These are phyloP conservation scores for Glaucopsyche alexis DNA, from an alignment of 2,888 invertebrate genomes.

Conservation along the genomic window DNA sequence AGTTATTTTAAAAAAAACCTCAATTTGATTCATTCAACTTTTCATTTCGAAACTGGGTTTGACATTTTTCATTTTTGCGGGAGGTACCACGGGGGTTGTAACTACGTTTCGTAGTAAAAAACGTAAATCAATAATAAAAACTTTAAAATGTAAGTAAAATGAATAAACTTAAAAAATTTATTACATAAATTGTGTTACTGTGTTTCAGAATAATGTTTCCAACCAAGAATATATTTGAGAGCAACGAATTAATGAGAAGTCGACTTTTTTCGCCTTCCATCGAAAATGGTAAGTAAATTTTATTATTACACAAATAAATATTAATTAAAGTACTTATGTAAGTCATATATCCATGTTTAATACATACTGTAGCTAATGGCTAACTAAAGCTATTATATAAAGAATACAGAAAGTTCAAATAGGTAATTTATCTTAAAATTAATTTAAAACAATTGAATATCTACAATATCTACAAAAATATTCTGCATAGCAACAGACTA, in stretches of 20 bases:
- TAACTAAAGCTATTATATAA: too few relatives aligned
- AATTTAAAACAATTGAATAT: too few relatives aligned
- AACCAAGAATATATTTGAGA: conserved; percentile 52
- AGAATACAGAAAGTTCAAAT: too few relatives aligned
- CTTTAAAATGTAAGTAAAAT: not conserved
- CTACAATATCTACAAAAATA: too few relatives aligned
- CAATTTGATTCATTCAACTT: not conserved
- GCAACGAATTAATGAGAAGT: conserved; percentile 59
- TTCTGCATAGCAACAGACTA: too few relatives aligned
- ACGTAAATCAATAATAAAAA: not conserved
- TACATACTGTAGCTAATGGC: too few relatives aligned
- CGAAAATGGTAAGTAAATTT: conserved; percentile 53
- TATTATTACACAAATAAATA: not conserved
- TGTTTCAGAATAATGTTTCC: conserved; percentile 55
- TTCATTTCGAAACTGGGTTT: not conserved
- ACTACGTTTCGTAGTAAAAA: not conserved
- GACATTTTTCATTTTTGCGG: not conserved
- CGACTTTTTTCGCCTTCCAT: conserved; percentile 49
- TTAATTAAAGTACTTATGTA: too few relatives aligned
- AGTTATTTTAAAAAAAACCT: not conserved
- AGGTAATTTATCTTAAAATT: too few relatives aligned
- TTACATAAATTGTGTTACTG: conserved; percentile 1
- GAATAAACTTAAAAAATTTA: not conserved
- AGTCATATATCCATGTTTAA: too few relatives aligned
- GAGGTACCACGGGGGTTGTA: not conserved